Evolutionary conservation across 1,140 invertebrate species (phyloP), one percentile per base, ranked within the genome.

Genomic region (Mylabris phalerata): DNA sequence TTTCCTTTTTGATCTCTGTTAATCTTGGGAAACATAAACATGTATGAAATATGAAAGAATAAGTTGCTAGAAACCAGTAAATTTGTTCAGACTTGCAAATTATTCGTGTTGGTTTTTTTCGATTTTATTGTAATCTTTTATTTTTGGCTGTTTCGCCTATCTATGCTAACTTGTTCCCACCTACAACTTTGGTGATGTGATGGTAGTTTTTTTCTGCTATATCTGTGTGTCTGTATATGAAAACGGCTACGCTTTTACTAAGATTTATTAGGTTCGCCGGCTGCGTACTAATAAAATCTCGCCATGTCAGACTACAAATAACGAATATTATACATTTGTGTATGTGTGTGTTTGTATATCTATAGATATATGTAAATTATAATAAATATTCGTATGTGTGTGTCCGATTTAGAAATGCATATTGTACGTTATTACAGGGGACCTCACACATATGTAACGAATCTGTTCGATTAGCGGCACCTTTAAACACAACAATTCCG

Each of bases 221-320:
- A 38, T n/a, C 19, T 10, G 32, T 32, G 27, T 32, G 45, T 10
- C 40, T 45, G 40, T 38, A 45, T 46, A 43, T 58, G 56, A 50
- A 58, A 58, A 51, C 48, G 48, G 57, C 57, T 52, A 59, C 50
- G 57, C 57, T 59, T 59, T 59, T 59, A 59, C 50, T 4, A 50
- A 59, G 57, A 59, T 59, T 59, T 59, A 59, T 59, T 50, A 44
- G 40, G 41, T 43, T 59, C 50, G 49, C 50, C 43, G 56, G 49
- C 45, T 52, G 44, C 42, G 57, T 51, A 59, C 57, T 59, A 59
- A 51, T 51, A 59, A 59, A 59, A 39, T 48, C 50, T 48, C 49
- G 27, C 42, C 56, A 59, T 51, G 57, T 59, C 57, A 41, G 38
- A 40, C 50, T 59, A 52, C 57, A 59, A 52, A 59, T 59, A 50